Percentiles rank a stretch among this genome's conserved stretches.
Conservation (phyloP, 2,888 invertebrate genomes). For the Mechanitis mazaeus region DNA sequence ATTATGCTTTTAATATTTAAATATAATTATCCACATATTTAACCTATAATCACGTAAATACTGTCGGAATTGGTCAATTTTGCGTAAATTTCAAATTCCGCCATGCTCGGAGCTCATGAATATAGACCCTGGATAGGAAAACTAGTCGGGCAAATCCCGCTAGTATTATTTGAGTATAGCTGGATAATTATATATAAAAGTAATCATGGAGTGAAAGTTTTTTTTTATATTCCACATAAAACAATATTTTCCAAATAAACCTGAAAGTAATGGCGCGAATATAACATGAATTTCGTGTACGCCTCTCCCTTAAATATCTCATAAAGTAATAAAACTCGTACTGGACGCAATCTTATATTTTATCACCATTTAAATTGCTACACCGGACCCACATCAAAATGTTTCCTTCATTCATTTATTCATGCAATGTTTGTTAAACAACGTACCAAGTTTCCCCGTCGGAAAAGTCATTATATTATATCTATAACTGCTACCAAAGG, state of each 20-base stretch:
- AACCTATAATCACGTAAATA: too few relatives aligned
- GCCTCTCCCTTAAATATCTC: conserved; percentile 19
- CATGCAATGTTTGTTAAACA: conserved; percentile 56
- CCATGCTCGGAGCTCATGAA: too few relatives aligned
- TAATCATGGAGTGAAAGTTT: too few relatives aligned
- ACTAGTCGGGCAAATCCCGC: too few relatives aligned
- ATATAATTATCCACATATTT: too few relatives aligned
- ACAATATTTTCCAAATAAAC: neutral
- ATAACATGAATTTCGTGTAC: conserved; percentile 18
- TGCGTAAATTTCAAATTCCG: too few relatives aligned
- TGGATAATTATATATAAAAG: too few relatives aligned
- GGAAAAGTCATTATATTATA: conserved; percentile 20
- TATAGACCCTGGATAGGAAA: too few relatives aligned
- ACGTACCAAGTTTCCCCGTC: conserved; percentile 26
- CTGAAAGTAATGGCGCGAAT: neutral
- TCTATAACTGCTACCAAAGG: conserved; percentile 24
- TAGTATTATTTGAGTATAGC: too few relatives aligned
- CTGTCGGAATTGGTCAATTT: too few relatives aligned
- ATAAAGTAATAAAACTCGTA: conserved; percentile 17
- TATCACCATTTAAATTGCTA: conserved; percentile 28
- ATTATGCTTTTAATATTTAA: too few relatives aligned
- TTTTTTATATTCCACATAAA: too few relatives aligned
- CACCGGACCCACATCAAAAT: conserved; percentile 25
- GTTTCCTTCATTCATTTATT: conserved; percentile 50
- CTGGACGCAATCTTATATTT: conserved; percentile 24